Conservation (phyloP, 1,140 invertebrate species). For the Aplysia californica region DNA sequence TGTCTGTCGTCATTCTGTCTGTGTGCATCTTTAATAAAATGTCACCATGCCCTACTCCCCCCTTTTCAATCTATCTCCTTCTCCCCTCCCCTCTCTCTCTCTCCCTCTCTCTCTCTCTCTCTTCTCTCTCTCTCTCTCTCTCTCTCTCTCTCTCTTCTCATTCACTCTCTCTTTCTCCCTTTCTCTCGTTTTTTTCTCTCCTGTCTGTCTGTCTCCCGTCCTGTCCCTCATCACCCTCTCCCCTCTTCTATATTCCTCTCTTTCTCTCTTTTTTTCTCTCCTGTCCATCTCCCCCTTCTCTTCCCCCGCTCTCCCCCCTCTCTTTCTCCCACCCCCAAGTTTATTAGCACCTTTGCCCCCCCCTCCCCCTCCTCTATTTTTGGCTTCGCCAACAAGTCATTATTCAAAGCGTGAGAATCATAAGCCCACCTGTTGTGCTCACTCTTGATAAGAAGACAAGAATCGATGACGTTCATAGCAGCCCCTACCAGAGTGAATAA, state of each 20-base stretch:
- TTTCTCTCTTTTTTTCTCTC: neutral
- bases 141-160: no score
- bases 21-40: no score
- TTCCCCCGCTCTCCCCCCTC: neutral
- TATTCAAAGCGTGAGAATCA: no score
- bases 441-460: no score
- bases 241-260: neutral
- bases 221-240: neutral
- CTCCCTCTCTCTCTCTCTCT: constrained; percentile 14
- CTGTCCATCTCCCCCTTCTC: neutral
- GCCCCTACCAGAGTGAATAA: no score
- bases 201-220: neutral
- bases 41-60: no score
- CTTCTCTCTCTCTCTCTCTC: constrained; percentile 2
- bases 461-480: no score
- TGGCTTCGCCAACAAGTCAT: no score
- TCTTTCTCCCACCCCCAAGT: neutral
- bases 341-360: neutral
- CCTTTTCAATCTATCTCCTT: neutral
- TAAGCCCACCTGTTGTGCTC: no score
- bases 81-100: constrained; percentile 9
- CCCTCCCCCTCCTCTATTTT: neutral
- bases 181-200: neutral
- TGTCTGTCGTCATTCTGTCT: no score
- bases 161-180: neutral